Evolutionary conservation across 2,113 vertebrate genomes (phyloP), one percentile per base, ranked within the genome.

Genomic region (Pampusana beccarii): DNA sequence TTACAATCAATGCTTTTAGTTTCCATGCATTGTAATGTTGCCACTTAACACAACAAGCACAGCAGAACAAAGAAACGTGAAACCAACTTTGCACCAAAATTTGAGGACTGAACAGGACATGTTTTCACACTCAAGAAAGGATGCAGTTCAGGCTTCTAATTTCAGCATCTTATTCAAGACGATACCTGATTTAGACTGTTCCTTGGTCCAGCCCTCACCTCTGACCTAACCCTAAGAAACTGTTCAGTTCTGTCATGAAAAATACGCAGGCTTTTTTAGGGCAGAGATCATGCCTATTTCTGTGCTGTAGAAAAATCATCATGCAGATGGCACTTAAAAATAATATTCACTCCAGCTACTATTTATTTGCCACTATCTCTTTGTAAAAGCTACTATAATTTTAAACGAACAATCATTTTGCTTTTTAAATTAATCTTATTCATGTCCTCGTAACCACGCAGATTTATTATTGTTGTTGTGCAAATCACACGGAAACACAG

Each of bases 1-100:
- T 96, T 62, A 91, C 77, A 96, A 95, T 91, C 95, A 92, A 33
- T 81, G 91, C 92, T 94, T 95, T 93, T 89, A 40, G 91, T 81
- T 94, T 91, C 88, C 73, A 69, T 4, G 46, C 74, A 89, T 92
- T 95, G 70, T 75, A 87, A 85, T 9, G 13, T 46, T 94, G 72
- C 86, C 80, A 93, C 83, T 94, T 95, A 84, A 75, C 62, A 81
- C 14, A 4, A 60, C 64, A 54, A 79, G 86, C 56, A 80, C 23
- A 79, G 61, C 34, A 87, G 88, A 96, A 96, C 77, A 91, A 95
- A 95, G 84, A 91, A 87, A 92, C 8, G 2, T 42, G 53, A 93
- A 90, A 81, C 69, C 75, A 96, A 94, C 73, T 95, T 89, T 44
- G 36, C 77, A 91, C 72, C 92, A 93, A 87, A 95, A 94, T 87